Evolutionary conservation across 2,888 invertebrate genomes (phyloP).

Genomic region (Tinea trinotella): DNA sequence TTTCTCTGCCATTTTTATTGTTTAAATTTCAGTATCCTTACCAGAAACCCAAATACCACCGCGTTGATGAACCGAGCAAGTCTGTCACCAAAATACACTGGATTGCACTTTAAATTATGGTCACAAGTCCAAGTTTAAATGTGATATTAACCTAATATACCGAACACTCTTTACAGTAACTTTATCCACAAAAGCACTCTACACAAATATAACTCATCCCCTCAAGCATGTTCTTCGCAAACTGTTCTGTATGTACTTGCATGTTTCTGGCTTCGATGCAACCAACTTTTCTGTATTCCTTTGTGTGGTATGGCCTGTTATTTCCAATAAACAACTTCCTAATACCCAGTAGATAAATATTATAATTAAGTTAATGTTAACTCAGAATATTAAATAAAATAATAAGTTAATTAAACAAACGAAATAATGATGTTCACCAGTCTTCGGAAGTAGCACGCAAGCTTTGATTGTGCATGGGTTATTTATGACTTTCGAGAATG

Average conservation of each 20-base stretch:
- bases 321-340: neutral
- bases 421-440: neutral
- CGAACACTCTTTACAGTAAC: constrained; percentile 4
- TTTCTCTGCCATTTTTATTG: constrained; percentile 20
- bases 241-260: constrained; percentile 47
- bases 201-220: constrained; percentile 48
- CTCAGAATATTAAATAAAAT: neutral
- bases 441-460: constrained; percentile 46
- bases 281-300: neutral
- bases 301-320: constrained; percentile 7
- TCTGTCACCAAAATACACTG: constrained; percentile 12
- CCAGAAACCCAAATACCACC: neutral
- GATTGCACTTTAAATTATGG: constrained; percentile 14
- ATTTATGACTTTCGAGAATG: constrained; percentile 64
- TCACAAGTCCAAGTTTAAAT: constrained; percentile 5
- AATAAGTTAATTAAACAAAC: neutral
- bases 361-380: neutral
- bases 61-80: constrained; percentile 6
- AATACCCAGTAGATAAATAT: no score
- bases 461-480: constrained; percentile 72
- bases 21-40: constrained; percentile 5
- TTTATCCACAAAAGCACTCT: constrained; percentile 40
- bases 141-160: neutral
- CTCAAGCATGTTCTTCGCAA: constrained; percentile 46
- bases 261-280: constrained; percentile 69